Evolutionary conservation across 2,888 invertebrate genomes (phyloP).

Genomic region (Nasonovia ribisnigri): DNA sequence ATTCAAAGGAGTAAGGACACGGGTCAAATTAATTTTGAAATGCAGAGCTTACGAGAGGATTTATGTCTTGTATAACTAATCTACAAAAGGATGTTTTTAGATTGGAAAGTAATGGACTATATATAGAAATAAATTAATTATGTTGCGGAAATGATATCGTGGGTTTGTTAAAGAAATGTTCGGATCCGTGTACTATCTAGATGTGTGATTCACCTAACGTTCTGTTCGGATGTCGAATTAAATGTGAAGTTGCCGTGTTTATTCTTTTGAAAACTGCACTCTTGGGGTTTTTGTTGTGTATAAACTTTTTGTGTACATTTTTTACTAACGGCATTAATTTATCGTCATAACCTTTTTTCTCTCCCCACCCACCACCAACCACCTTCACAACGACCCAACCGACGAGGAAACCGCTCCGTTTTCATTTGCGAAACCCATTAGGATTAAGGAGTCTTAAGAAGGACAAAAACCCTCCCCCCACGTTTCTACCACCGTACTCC

Average conservation of each 20-base stretch:
- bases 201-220: constrained; percentile 2
- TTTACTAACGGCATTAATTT: constrained; percentile 58
- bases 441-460: constrained; percentile 62
- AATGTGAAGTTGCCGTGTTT: constrained; percentile 29
- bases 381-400: constrained; percentile 9
- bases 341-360: constrained; percentile 59
- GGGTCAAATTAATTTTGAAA: constrained; percentile 63
- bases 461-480: constrained; percentile 48
- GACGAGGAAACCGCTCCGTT: constrained; percentile 53
- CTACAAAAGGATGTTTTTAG: constrained; percentile 43
- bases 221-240: constrained; percentile 18
- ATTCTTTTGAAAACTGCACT: constrained; percentile 33
- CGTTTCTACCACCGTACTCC: neutral
- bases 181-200: neutral
- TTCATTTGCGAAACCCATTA: constrained; percentile 64
- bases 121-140: constrained; percentile 25
- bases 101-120: constrained; percentile 48
- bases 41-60: constrained; percentile 27
- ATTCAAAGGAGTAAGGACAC: constrained; percentile 49
- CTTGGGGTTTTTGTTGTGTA: constrained; percentile 32
- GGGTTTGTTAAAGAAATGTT: constrained; percentile 14
- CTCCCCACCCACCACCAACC: neutral
- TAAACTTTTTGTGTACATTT: constrained; percentile 53
- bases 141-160: neutral
- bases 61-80: constrained; percentile 37